Base-by-base conservation (phyloP, 2,888 invertebrate genomes). In the Cephus rjabovi region DNA sequence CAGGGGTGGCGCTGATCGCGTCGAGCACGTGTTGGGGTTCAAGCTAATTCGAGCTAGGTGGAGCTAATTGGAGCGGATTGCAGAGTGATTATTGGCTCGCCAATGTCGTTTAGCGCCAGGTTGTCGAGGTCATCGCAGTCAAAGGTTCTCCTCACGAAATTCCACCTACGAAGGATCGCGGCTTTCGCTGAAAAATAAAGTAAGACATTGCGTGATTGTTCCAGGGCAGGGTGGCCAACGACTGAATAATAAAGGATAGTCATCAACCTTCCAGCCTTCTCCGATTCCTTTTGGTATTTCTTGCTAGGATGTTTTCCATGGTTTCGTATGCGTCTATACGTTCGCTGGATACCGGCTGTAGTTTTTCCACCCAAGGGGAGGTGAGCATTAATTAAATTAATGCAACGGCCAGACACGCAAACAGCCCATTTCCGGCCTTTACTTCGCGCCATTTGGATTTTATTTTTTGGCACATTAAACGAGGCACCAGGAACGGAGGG, bases 321-420 rank as follows among this genome's bases (percentile, higher is more conserved):
- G 0, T 40, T 40, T 40, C 40, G 15, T 40, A 40, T 40, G 15
- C 15, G 15, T 15, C 40, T 40, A 15, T 15, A 40, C 40, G 40
- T 40, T 40, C 40, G 40, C 40, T 40, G 40, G 15, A 40, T 6
- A 6, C 0, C 4, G 40, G 4, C 4, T 40, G 12, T 40, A 40
- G 40, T 79, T 79, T 82, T 86, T 77, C 79, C 76, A 81, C 74
- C 69, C 73, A 30, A 15, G 35, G 11, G 23, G n/a, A 34, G 34
- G 12, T 80, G 77, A 76, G 80, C 81, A 83, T 85, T 85, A 84
- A 84, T 85, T 86, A 83, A 84, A 86, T 85, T 86, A 86, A 83
- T 83, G 81, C 81, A 86, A 86, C 86, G 80, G 79, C 80, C 75
- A 74, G 79, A 80, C 81, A 81, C 81, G 81, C 81, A 75, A 81